Percentiles rank a stretch among this genome's conserved stretches.
Conservation (phyloP, 2,797 vertebrate species). For the Pipistrellus pipistrellus region DNA sequence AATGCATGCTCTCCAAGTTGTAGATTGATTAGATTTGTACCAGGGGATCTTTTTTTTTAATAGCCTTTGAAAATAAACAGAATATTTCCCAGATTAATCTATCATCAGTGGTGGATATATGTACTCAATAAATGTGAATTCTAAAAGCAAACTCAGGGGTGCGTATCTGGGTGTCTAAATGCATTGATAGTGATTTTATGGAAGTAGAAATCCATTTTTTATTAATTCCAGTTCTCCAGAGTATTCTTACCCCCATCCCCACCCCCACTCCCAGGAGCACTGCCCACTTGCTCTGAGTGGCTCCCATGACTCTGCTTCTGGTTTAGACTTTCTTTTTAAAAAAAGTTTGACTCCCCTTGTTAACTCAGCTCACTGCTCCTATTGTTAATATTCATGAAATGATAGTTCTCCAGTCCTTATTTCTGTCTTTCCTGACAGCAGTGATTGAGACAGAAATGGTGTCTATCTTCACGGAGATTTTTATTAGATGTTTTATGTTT, state of each 20-base stretch:
- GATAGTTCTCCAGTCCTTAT: background rate
- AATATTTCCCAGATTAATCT: slow-evolving; percentile 25
- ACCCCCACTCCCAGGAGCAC: fast-evolving
- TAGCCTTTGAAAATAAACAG: slow-evolving; percentile 41
- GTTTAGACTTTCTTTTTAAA: background rate
- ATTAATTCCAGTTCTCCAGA: background rate
- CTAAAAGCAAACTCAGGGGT: background rate
- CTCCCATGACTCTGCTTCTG: background rate
- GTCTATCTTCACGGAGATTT: background rate
- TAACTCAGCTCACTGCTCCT: background rate
- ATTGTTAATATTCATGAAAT: background rate
- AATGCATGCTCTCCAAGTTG: background rate
- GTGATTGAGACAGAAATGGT: background rate
- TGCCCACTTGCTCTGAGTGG: background rate
- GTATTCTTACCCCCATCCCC: background rate
- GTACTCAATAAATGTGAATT: background rate
- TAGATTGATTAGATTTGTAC: slow-evolving; percentile 32
- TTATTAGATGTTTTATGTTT: background rate
- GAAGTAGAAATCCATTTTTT: background rate
- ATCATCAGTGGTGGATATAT: background rate
- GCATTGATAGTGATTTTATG: background rate
- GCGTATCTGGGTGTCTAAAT: background rate
- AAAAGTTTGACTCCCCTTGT: background rate
- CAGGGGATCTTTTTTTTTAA: slow-evolving; percentile 1
- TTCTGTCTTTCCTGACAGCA: background rate